A percentile compares a stretch with the other conserved stretches of the same genome.
Evolutionary conservation across 2,113 vertebrate genomes (phyloP).

Genomic region (Anhinga rufa): DNA sequence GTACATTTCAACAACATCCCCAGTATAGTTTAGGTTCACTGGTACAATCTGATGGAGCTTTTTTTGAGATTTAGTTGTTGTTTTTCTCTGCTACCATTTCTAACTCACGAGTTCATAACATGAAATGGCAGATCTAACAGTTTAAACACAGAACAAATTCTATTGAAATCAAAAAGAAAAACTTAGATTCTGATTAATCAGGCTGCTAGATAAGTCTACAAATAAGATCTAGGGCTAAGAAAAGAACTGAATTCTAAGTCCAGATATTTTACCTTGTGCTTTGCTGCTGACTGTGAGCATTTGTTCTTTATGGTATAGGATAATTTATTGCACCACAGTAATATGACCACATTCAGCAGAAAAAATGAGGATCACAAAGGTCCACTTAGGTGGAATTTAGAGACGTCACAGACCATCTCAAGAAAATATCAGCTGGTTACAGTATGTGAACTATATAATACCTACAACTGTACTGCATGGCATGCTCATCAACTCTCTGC

Average conservation of each 20-base stretch:
- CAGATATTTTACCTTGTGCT: neutral
- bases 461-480: neutral
- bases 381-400: neutral
- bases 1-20: neutral
- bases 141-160: neutral
- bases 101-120: neutral
- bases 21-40: neutral
- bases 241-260: neutral
- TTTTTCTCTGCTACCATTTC: neutral
- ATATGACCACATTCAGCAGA: neutral
- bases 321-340: neutral
- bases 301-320: neutral
- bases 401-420: neutral
- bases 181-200: neutral
- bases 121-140: neutral
- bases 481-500: neutral
- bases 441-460: neutral
- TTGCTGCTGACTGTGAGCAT: neutral
- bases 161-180: neutral
- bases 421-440: neutral
- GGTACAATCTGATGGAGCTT: neutral
- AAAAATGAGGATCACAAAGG: neutral
- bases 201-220: neutral
- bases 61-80: neutral
- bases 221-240: neutral